phyloP scores from a whole-genome alignment of 2,797 vertebrate species.

The Scyliorhinus canicula region DNA sequence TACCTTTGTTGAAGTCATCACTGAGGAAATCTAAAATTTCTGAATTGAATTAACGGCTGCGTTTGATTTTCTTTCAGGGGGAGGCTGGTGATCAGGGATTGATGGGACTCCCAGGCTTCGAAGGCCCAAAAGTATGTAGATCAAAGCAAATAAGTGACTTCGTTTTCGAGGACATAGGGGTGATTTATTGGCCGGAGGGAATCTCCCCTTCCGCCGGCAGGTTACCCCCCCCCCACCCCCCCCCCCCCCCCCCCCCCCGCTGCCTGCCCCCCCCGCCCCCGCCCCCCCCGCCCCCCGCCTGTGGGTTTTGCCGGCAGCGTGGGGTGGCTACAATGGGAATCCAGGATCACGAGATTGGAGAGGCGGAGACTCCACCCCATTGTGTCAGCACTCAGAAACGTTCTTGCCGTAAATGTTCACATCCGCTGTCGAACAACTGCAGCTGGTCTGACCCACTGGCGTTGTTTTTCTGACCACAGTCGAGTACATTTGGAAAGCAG shows the following conservation, averaged over 20 bases:
- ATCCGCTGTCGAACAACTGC: not conserved
- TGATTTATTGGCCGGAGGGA: too few relatives aligned
- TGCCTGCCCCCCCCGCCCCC: too few relatives aligned
- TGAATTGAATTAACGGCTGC: not conserved
- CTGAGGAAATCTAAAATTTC: not conserved
- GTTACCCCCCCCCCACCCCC: too few relatives aligned
- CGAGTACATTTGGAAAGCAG: not conserved
- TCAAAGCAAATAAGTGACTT: not conserved
- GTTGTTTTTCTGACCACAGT: not conserved
- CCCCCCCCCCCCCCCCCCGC: too few relatives aligned
- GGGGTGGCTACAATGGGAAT: too few relatives aligned
- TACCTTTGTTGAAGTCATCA: not conserved
- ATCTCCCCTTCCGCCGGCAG: too few relatives aligned
- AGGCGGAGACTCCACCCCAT: too few relatives aligned
- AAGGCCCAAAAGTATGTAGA: conserved; percentile 79
- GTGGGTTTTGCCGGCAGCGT: too few relatives aligned
- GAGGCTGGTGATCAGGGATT: conserved; percentile 75
- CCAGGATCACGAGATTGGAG: too few relatives aligned
- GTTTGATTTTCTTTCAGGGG: conserved; percentile 62
- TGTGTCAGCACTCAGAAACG: not conserved
- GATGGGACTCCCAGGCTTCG: conserved; percentile 83
- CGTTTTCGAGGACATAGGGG: too few relatives aligned
- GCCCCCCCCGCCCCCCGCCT: too few relatives aligned
- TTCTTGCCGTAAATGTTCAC: too few relatives aligned
- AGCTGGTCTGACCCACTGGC: not conserved